Evolutionary conservation across 2,888 invertebrate species (phyloP).

Genomic region (Clusia tigrina): DNA sequence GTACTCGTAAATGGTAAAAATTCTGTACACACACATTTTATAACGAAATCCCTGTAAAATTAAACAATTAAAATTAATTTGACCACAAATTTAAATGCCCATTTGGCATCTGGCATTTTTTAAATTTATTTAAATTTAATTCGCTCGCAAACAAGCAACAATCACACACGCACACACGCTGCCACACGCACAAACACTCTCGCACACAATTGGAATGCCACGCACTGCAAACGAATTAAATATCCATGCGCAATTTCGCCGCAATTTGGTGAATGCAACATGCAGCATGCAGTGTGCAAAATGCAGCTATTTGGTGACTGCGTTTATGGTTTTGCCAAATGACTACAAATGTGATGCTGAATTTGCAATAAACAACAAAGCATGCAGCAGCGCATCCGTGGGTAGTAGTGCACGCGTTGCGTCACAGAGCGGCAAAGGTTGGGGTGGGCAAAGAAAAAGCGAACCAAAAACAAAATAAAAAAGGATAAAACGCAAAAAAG

Average conservation of each 20-base stretch:
- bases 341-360: constrained; percentile 3
- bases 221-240: constrained; percentile 10
- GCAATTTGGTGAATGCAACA: constrained; percentile 7
- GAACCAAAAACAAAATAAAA: not conserved
- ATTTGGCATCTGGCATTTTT: not conserved
- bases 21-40: no score
- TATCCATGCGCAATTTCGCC: constrained; percentile 9
- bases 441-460: not conserved
- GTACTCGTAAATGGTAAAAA: no score
- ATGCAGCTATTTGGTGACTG: constrained; percentile 4
- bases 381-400: not conserved
- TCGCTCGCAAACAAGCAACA: not conserved
- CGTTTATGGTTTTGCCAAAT: constrained; percentile 17
- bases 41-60: not conserved
- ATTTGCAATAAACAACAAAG: not conserved
- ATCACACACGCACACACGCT: no score
- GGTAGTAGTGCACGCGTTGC: not conserved
- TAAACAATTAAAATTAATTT: constrained; percentile 8
- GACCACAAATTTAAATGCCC: constrained; percentile 1
- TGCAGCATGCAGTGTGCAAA: constrained; percentile 9
- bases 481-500: not conserved
- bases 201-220: not conserved
- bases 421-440: not conserved
- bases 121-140: constrained; percentile 3
- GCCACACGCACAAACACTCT: not conserved